Evolutionary conservation across 2,797 vertebrate species (phyloP), one percentile per base, ranked within the genome.

Genomic region (Crenuchus spilurus): DNA sequence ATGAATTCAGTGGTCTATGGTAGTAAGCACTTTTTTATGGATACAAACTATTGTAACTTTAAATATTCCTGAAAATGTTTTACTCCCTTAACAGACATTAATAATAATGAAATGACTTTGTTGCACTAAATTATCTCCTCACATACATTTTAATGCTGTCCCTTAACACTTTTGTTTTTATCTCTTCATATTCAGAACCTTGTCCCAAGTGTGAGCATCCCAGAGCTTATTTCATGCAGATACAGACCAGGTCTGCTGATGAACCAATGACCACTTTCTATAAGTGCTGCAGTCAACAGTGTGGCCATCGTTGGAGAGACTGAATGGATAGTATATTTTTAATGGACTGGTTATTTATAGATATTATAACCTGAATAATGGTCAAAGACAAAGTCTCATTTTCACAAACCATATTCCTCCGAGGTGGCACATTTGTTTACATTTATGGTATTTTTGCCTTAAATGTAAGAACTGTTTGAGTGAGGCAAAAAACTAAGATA

Each of bases 181-280:
- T 24, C 16, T 33, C 22, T 68, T 42, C 42, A 6, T 13, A 2
- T 74, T 16, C 90, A 99, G 98, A 99, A 93, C 88, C 82, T 0
- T 99, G 98, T 82, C 98, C 97, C 0, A 98, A 95, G 84, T 99
- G 97, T 65, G 97, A 91, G 26, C 97, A 99, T 49, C 94, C 92
- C 18, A 95, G 98, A 3, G 98, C 97, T 0, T 99, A 94, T 86
- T 99, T 99, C 91, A 99, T 99, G 97, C 97, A 99, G 86, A 94
- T 99, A 80, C 97, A 99, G 92, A 99, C 97, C 9, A 92, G 97
- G 83, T 99, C 97, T 33, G 97, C 98, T 0, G 97, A 99, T 28
- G 98, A 99, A 84, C 98, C 98, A 0, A 99, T 99, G 98, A 99
- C 98, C 0, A 99, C 97, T 3, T 99, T 99, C 91, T 99, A 99